Percentiles rank a stretch among this genome's conserved stretches.
Conservation (phyloP, 2,797 vertebrate species). For the Pelodytes ibericus region DNA sequence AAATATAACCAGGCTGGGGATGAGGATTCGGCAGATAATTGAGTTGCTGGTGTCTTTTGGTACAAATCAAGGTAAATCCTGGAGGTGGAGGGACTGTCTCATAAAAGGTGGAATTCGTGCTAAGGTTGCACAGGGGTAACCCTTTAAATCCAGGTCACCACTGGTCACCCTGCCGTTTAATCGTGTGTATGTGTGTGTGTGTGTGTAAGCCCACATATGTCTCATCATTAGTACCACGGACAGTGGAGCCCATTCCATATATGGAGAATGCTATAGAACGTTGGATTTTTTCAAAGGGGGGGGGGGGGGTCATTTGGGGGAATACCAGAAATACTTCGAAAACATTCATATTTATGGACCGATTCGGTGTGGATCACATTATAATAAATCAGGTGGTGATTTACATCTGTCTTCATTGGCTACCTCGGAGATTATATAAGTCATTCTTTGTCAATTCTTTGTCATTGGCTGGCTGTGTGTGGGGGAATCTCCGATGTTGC, state of each 20-base stretch:
- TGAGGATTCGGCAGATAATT: not conserved
- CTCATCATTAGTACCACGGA: slow-evolving; percentile 57
- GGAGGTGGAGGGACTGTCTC: not conserved
- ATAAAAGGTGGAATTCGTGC: not conserved
- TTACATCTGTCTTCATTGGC: slow-evolving; percentile 38
- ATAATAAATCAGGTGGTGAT: slow-evolving; percentile 36
- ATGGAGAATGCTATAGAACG: slow-evolving; percentile 58
- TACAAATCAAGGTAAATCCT: too few species aligned
- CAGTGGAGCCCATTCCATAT: slow-evolving; percentile 62
- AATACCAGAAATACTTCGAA: slow-evolving; percentile 58
- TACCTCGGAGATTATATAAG: slow-evolving; percentile 23
- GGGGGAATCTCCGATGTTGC: slow-evolving; percentile 27
- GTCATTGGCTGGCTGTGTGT: slow-evolving; percentile 38
- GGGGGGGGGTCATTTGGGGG: not conserved
- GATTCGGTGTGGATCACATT: not conserved
- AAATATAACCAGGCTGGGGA: slow-evolving; percentile 33
- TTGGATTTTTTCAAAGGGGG: too few species aligned
- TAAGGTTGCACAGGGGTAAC: not conserved
- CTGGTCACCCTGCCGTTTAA: not conserved
- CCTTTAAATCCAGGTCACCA: too few species aligned
- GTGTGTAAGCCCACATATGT: not conserved
- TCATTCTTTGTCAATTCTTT: slow-evolving; percentile 9
- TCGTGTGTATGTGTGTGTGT: not conserved
- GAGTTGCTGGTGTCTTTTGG: not conserved
- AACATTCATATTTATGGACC: not conserved